phyloP scores from a whole-genome alignment of 2,113 vertebrate species.

The Motacilla tschutschensis region DNA sequence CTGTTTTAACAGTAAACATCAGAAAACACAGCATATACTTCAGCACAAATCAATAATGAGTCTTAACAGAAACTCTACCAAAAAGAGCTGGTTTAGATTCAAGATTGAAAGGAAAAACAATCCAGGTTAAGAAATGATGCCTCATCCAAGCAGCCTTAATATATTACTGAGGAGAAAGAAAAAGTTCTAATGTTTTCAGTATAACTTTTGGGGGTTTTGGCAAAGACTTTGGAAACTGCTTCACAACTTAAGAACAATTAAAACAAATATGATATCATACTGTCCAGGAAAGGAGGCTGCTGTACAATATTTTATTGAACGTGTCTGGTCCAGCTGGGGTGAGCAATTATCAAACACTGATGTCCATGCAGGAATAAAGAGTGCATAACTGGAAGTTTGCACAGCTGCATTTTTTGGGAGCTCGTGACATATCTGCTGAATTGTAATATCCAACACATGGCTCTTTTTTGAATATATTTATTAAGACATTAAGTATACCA shows the following conservation, averaged over 20 bases:
- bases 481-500: background rate
- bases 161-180: background rate
- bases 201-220: background rate
- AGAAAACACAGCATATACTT: background rate
- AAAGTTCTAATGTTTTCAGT: background rate
- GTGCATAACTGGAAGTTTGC: background rate
- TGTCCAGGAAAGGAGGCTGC: background rate
- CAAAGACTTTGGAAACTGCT: background rate
- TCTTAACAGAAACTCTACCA: background rate
- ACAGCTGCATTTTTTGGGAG: constrained; percentile 2
- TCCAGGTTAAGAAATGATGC: background rate
- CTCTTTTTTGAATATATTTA: background rate
- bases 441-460: background rate
- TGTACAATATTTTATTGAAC: background rate
- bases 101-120: background rate
- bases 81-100: background rate
- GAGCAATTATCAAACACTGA: background rate
- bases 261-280: background rate
- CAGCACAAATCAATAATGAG: background rate
- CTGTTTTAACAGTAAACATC: background rate
- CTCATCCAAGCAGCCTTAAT: background rate
- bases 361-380: background rate
- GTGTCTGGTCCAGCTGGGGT: background rate
- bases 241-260: background rate
- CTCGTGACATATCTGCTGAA: background rate